phyloP scores from a whole-genome alignment of 2,113 vertebrate species.

The Sminthopsis crassicaudata region DNA sequence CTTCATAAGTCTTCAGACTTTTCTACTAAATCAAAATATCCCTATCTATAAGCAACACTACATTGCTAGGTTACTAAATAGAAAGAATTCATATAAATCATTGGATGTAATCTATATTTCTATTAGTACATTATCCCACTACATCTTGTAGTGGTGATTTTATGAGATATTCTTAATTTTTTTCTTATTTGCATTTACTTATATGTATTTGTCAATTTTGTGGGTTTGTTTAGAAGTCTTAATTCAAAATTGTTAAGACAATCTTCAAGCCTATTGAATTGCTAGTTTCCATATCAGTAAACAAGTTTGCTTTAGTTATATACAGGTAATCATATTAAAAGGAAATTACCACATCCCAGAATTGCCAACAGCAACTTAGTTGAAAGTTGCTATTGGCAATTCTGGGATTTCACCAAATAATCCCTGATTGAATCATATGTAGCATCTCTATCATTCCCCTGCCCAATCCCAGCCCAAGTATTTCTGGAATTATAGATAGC shows the following conservation, averaged over 20 bases:
- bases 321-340: conserved; percentile 10
- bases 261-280: conserved; percentile 10
- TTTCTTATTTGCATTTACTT: neutral
- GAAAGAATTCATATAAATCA: neutral
- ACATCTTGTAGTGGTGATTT: conserved; percentile 34
- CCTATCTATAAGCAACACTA: neutral
- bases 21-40: neutral
- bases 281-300: neutral
- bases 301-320: conserved; percentile 45
- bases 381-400: too few species aligned
- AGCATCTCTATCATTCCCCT: neutral
- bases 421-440: neutral
- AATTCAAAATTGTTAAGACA: conserved; percentile 21
- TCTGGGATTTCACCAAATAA: neutral
- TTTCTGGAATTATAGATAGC: neutral
- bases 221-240: conserved; percentile 6
- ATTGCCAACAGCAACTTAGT: conserved; percentile 9
- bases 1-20: neutral
- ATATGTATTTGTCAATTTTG: neutral
- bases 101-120: neutral
- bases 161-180: conserved; percentile 44
- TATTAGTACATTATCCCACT: conserved; percentile 18
- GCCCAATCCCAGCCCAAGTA: neutral
- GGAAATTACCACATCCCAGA: conserved; percentile 33
- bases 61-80: neutral